Evolutionary conservation across 2,113 vertebrate genomes (phyloP), one percentile per base, ranked within the genome.

Genomic region (Aplodontia rufa): DNA sequence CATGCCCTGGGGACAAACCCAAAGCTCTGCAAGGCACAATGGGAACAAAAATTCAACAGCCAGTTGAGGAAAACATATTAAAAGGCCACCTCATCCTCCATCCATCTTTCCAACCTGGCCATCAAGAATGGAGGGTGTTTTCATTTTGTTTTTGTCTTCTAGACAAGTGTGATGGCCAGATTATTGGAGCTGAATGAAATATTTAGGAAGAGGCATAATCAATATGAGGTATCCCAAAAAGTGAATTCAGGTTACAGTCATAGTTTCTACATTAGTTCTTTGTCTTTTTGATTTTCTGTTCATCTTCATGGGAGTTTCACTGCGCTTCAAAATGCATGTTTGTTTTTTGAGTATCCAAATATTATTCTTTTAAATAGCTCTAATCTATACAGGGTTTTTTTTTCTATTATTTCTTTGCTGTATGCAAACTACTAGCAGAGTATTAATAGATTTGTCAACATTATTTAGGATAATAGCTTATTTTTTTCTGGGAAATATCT

Each of bases 11-110:
- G 93, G 94, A 87, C 35, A 95, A 95, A 95, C 37, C 51, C 87
- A 86, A 95, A 82, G 76, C 47, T 72, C 32, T 85, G 20, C 47
- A 91, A 95, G 62, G 51, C 74, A 58, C 49, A 94, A 26, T 79
- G 75, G 74, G 90, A 96, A 97, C 53, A 92, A 88, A 97, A 97
- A 95, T 80, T 87, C 28, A 94, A 88, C 79, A 94, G 79, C 62
- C 51, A 72, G 91, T 79, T 58, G 90, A 90, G 76, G 86, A 97
- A 95, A 96, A 92, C 53, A 74, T 47, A 78, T 76, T 80, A 90
- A 51, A 35, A 51, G 9, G 71, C 37, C 28, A 88, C 51, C 55
- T 86, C 86, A 51, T 91, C 32, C 45, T 9, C 26, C 91, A 0
- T 8, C 24, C 37, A 78, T 72, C 62, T 89, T 93, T 71, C 58